phyloP scores from a whole-genome alignment of 2,113 vertebrate species.

The Formicarius rufipectus region DNA sequence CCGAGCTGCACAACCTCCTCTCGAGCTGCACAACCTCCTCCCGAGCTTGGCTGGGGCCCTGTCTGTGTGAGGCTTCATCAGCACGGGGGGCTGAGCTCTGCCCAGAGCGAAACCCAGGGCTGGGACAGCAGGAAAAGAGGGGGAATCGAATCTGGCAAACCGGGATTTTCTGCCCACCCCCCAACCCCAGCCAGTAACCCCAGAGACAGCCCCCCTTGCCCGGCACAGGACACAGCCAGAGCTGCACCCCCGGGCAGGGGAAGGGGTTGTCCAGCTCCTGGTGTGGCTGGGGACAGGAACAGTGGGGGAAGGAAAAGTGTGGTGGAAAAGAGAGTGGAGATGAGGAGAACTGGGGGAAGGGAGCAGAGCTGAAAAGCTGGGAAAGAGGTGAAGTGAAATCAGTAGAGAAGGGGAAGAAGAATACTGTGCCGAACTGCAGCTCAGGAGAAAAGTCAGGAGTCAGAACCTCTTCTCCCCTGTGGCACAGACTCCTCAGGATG shows the following conservation, averaged over 20 bases:
- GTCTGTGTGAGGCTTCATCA: no score
- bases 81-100: background rate
- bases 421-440: background rate
- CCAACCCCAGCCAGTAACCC: fast-evolving
- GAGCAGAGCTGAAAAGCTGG: background rate
- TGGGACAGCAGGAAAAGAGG: background rate
- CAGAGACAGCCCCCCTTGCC: background rate
- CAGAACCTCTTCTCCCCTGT: background rate
- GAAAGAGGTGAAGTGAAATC: background rate
- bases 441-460: background rate
- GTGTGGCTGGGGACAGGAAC: background rate
- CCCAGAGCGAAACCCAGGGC: background rate
- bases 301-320: background rate
- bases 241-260: no score
- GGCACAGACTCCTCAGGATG: background rate
- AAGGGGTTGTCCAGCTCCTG: background rate
- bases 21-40: no score
- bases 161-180: background rate
- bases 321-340: background rate
- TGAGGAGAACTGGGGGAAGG: background rate
- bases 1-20: no score
- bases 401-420: background rate
- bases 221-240: background rate
- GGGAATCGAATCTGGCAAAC: background rate
- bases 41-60: no score